phyloP scores from a whole-genome alignment of 2,113 vertebrate genomes.

The Archocentrus centrarchus region DNA sequence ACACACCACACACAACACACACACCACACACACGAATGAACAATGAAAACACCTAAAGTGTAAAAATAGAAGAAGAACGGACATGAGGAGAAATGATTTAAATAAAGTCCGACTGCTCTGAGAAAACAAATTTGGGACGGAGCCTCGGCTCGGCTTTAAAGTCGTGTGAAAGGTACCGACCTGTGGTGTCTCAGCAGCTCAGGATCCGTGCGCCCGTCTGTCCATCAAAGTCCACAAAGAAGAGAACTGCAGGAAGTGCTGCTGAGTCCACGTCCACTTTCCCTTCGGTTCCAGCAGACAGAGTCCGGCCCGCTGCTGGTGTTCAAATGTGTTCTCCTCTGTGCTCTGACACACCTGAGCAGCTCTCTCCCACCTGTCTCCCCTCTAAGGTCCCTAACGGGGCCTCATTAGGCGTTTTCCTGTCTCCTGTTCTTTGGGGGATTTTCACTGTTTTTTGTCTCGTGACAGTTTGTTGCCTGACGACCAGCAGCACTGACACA shows the following conservation, averaged over 20 bases:
- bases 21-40: background rate
- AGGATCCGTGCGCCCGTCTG: background rate
- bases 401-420: constrained; percentile 56
- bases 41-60: background rate
- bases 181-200: constrained; percentile 24
- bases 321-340: background rate
- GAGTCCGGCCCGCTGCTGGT: background rate
- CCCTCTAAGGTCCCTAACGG: background rate
- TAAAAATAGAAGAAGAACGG: background rate
- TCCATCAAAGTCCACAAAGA: constrained; percentile 49
- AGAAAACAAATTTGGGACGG: background rate
- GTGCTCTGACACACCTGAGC: constrained; percentile 43
- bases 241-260: background rate
- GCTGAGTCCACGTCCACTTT: background rate
- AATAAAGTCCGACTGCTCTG: background rate
- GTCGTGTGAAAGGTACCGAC: background rate
- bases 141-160: too few relatives aligned
- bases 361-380: background rate
- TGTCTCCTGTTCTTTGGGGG: constrained; percentile 31
- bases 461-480: constrained; percentile 58
- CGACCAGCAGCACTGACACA: constrained; percentile 29
- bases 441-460: constrained; percentile 42
- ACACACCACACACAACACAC: too few relatives aligned
- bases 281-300: background rate
- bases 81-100: too few relatives aligned